Evolutionary conservation across 2,888 invertebrate genomes (phyloP).

Genomic region (Archips xylosteana): DNA sequence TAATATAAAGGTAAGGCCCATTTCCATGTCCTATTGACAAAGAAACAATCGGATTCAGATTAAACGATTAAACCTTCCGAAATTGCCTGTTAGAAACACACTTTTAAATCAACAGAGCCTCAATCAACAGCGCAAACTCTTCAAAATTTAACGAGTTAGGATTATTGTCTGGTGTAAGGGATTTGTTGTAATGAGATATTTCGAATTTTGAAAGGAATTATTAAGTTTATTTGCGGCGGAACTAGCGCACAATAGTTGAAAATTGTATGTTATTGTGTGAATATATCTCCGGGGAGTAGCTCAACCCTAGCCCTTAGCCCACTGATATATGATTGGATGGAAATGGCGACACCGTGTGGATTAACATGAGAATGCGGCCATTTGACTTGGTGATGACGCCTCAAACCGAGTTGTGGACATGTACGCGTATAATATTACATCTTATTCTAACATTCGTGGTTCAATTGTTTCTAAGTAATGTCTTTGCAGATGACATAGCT

Average conservation of each 20-base stretch:
- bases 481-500: background rate
- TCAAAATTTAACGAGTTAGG: slow-evolving; percentile 19
- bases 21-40: slow-evolving; percentile 9
- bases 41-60: slow-evolving; percentile 24
- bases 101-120: slow-evolving; percentile 23
- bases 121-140: slow-evolving; percentile 26
- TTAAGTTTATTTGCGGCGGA: slow-evolving; percentile 64
- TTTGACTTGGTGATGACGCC: slow-evolving; percentile 40
- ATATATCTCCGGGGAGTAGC: slow-evolving; percentile 53
- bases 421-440: slow-evolving; percentile 25
- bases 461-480: background rate
- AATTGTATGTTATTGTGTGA: slow-evolving; percentile 65
- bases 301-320: slow-evolving; percentile 34
- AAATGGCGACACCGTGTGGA: slow-evolving; percentile 33
- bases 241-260: slow-evolving; percentile 60
- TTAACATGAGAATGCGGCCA: slow-evolving; percentile 40
- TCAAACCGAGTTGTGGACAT: slow-evolving; percentile 22
- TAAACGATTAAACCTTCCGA: slow-evolving; percentile 26
- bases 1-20: slow-evolving; percentile 5
- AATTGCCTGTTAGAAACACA: slow-evolving; percentile 24
- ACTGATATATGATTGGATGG: slow-evolving; percentile 36
- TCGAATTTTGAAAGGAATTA: slow-evolving; percentile 54
- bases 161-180: slow-evolving; percentile 22
- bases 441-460: background rate
- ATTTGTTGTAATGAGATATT: slow-evolving; percentile 35